Conservation (phyloP, 2,797 vertebrate genomes). For the Phrynocephalus guinanensis region DNA sequence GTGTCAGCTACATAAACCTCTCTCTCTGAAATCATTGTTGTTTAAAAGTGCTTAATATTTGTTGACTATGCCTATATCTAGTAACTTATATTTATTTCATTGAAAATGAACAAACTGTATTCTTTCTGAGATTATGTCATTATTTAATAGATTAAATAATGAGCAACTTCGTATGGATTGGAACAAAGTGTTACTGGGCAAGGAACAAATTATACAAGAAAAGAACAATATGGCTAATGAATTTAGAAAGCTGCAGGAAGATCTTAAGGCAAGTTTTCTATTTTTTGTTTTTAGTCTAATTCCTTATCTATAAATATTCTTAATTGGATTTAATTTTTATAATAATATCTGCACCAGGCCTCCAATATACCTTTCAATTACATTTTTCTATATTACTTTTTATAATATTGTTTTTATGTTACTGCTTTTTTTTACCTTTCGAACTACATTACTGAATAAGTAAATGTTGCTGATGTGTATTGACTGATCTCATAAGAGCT, state of each 20-base stretch:
- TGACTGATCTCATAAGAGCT: no score
- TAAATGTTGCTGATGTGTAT: no score
- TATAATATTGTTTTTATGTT: neutral
- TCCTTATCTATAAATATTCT: neutral
- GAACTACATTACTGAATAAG: neutral
- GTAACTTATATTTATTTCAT: no score
- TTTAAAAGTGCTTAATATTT: no score
- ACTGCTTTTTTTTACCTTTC: neutral
- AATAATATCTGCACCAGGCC: neutral
- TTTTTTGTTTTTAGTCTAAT: constrained; percentile 30
- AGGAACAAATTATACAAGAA: constrained; percentile 78
- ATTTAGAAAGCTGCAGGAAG: constrained; percentile 77
- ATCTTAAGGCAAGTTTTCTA: constrained; percentile 73
- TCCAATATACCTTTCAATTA: neutral
- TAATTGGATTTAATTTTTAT: constrained; percentile 6
- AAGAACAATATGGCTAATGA: constrained; percentile 70
- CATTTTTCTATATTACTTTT: neutral
- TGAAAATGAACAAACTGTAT: no score
- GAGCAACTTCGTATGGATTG: constrained; percentile 76
- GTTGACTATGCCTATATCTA: no score
- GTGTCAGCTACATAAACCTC: no score
- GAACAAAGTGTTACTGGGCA: constrained; percentile 82
- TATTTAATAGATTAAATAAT: constrained; percentile 69
- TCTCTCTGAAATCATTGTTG: no score
- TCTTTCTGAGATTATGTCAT: constrained; percentile 3